Percentiles rank a stretch among this genome's conserved stretches.
These are phyloP conservation scores for Pocillopora meandrina DNA, from an alignment of 92 coral and sea anemone species.

Conservation along the genomic window DNA sequence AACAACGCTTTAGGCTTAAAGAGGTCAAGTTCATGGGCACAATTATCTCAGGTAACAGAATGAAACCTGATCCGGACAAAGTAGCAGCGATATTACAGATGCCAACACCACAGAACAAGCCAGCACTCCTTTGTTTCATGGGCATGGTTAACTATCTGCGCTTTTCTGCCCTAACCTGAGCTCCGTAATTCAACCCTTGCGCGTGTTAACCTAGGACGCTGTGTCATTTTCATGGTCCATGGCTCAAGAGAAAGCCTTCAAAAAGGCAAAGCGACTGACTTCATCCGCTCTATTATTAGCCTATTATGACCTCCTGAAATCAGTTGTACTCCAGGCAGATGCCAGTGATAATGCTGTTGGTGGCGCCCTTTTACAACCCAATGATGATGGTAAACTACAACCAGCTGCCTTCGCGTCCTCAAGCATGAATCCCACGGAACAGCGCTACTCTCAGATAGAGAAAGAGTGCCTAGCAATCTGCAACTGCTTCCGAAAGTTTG, in stretches of 20 bases:
- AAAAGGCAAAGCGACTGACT: slow-evolving; percentile 48
- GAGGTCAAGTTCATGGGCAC: slow-evolving; percentile 54
- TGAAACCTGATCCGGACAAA: slow-evolving; percentile 63
- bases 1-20: slow-evolving; percentile 39
- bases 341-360: slow-evolving; percentile 36
- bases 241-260: slow-evolving; percentile 18
- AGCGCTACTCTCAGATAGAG: slow-evolving; percentile 45
- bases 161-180: slow-evolving; percentile 58
- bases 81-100: slow-evolving; percentile 53
- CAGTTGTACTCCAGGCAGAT: slow-evolving; percentile 35
- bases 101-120: slow-evolving; percentile 54
- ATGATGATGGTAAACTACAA: slow-evolving; percentile 24
- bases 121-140: slow-evolving; percentile 63
- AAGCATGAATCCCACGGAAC: slow-evolving; percentile 58
- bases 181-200: slow-evolving; percentile 38
- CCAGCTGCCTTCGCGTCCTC: slow-evolving; percentile 26
- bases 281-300: slow-evolving; percentile 43
- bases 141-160: slow-evolving; percentile 61
- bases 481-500: slow-evolving; percentile 50
- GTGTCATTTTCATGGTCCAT: slow-evolving; percentile 27
- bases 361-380: slow-evolving; percentile 41
- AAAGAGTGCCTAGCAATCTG: slow-evolving; percentile 63
- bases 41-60: slow-evolving; percentile 43
- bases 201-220: slow-evolving; percentile 30
- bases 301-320: slow-evolving; percentile 42